Evolutionary conservation across 2,113 vertebrate species (phyloP).

Genomic region (Astur gentilis): DNA sequence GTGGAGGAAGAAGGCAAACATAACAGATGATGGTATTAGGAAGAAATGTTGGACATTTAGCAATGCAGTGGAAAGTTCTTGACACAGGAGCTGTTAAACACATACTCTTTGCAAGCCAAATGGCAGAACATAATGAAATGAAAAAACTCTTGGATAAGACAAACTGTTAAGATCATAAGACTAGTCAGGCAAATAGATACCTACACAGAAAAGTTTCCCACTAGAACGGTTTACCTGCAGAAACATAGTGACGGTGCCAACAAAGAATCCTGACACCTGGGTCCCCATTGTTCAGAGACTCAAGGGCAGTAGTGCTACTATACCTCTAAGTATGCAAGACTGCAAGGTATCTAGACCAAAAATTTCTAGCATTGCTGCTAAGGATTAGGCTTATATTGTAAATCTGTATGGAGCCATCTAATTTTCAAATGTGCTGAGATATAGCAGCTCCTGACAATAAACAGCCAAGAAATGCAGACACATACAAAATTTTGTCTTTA

Average conservation of each 20-base stretch:
- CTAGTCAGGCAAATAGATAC: not conserved
- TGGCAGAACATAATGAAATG: slow-evolving; percentile 28
- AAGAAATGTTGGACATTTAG: slow-evolving; percentile 50
- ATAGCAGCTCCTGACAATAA: not conserved
- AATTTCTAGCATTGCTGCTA: not conserved
- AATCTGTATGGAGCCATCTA: not conserved
- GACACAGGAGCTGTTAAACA: slow-evolving; percentile 46
- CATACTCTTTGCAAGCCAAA: slow-evolving; percentile 49
- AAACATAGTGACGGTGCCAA: not conserved
- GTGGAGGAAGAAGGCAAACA: not conserved
- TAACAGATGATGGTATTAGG: slow-evolving; percentile 26
- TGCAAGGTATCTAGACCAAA: not conserved
- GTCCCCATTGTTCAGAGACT: not conserved
- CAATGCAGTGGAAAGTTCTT: slow-evolving; percentile 57
- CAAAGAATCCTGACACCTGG: not conserved
- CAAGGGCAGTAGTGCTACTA: not conserved
- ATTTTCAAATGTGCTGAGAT: not conserved
- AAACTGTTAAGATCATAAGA: slow-evolving; percentile 18
- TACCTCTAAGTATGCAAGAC: not conserved
- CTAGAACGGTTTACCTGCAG: not conserved
- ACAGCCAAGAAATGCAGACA: not conserved
- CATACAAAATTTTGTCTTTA: not conserved
- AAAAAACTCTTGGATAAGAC: not conserved
- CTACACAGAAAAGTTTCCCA: not conserved
- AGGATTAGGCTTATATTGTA: not conserved